Percentiles rank a stretch among this genome's conserved stretches.
These are phyloP conservation scores for Herpetotheres cachinnans DNA, from an alignment of 2,113 vertebrate genomes.

Conservation along the genomic window DNA sequence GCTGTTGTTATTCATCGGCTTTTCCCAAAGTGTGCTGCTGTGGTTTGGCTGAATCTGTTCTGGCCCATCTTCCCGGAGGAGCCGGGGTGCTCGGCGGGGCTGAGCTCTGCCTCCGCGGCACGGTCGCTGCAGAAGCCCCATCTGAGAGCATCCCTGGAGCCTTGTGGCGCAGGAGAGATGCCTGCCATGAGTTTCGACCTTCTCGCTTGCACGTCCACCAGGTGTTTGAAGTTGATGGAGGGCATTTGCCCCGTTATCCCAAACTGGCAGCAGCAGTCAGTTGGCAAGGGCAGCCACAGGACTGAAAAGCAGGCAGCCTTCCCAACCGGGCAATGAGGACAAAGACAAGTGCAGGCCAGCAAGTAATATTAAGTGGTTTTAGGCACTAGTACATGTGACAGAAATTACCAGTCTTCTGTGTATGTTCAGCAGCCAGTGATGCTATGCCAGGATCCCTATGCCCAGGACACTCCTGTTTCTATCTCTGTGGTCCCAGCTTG, in stretches of 20 bases:
- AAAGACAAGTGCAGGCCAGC: background rate
- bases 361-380: fast-evolving
- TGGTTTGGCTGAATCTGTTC: background rate
- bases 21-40: background rate
- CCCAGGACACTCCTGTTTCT: background rate
- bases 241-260: background rate
- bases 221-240: background rate
- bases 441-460: fast-evolving
- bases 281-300: background rate
- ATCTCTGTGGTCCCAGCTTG: background rate
- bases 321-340: background rate
- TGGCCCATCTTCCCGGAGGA: background rate
- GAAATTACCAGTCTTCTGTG: background rate
- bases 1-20: background rate
- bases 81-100: background rate
- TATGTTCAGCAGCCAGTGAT: background rate
- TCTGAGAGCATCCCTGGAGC: background rate
- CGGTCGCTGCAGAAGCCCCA: fast-evolving
- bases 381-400: background rate
- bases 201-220: fast-evolving
- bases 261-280: background rate
- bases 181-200: background rate
- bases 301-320: background rate
- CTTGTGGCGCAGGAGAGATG: background rate
- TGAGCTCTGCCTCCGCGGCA: background rate